Evolutionary conservation across 2,888 invertebrate species (phyloP), one percentile per base, ranked within the genome.

Genomic region (Lamellibrachia columna): DNA sequence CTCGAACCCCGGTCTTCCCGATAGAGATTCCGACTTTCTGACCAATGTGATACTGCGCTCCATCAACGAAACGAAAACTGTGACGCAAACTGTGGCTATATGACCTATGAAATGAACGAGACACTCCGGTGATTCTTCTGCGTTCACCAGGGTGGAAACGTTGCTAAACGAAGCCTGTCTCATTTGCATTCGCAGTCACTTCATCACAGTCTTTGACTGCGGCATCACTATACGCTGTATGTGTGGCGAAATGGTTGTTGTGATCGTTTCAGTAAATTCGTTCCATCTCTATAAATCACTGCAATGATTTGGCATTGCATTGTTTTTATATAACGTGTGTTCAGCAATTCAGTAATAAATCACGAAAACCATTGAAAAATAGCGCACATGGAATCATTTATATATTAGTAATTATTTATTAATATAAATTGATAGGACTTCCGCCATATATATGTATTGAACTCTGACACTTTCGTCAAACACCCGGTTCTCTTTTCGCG

Each of bases 91-190:
- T 15, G 75, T 75, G 22, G 75, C 22, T 15, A 4, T 75, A 22
- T 75, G 75, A 75, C 75, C 75, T 75, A 75, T 75, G 22, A n/a
- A 75, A 6, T 4, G 75, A 75, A 22, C 75, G 22, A 15, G 75
- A 75, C 75, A 75, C 75, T 75, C n/a, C 15, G 11, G 22, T 15
- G 75, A 75, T 75, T n/a, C n/a, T 22, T 75, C 22, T 75, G 75
- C 75, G 75, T 75, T 75, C 75, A 75, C 75, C 75, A n/a, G n/a
- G 22, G 75, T 75, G 75, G 75, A 75, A 75, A 75, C 75, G 75
- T 4, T n/a, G 75, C 75, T 75, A 75, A 75, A 75, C n/a, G 75
- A n/a, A 22, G 75, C 75, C 75, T 75, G 75, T 75, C 75, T 75
- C 75, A 75, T 75, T 75, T 75, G 75, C 22, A 75, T 75, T 22